A percentile compares a stretch with the other conserved stretches of the same genome.
Conservation (phyloP, 2,797 vertebrate genomes). For the Simalia tracyae region DNA sequence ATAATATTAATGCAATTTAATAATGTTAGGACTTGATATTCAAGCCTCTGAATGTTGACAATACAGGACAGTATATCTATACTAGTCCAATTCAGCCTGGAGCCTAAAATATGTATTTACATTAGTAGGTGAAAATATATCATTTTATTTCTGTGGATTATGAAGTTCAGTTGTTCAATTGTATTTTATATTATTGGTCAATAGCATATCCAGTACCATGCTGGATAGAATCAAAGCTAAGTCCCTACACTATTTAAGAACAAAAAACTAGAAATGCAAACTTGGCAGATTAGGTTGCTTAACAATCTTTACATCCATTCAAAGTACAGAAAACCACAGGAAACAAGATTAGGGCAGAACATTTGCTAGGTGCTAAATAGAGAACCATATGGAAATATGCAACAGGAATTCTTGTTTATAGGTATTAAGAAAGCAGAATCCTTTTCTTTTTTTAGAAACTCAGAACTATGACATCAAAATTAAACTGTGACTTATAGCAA, state of each 20-base stretch:
- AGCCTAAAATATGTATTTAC: not conserved
- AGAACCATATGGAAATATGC: slow-evolving; percentile 6
- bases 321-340: not conserved
- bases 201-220: not conserved
- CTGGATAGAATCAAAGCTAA: not conserved
- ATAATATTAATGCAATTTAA: not conserved
- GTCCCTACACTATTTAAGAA: not conserved
- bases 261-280: not conserved
- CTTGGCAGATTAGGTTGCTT: not conserved
- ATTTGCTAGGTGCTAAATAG: not conserved
- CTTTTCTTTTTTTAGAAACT: not conserved
- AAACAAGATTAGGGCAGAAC: accelerated
- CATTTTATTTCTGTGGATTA: not conserved
- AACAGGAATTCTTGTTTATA: not conserved
- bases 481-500: not conserved
- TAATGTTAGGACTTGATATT: not conserved
- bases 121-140: not conserved
- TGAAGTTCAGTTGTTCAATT: not conserved
- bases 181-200: not conserved
- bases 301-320: not conserved
- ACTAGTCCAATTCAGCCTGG: not conserved
- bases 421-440: not conserved
- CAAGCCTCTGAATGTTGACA: not conserved
- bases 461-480: not conserved
- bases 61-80: not conserved